Conservation (phyloP, 2,888 invertebrate species). For the Lithophane leautieri region DNA sequence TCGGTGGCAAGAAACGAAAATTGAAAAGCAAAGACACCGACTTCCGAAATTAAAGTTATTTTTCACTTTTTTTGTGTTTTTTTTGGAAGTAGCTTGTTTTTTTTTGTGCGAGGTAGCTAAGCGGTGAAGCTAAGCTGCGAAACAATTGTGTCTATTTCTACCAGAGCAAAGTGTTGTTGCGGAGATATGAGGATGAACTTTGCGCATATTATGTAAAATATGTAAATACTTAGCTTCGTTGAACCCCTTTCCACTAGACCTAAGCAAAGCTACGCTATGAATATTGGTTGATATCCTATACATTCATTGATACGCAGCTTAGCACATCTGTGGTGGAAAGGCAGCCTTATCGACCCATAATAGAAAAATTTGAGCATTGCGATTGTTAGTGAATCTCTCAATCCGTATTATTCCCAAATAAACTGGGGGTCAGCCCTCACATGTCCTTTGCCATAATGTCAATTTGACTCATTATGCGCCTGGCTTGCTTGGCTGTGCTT, state of each 20-base stretch:
- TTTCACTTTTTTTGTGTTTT: too few relatives aligned
- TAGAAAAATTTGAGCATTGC: constrained; percentile 1
- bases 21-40: too few relatives aligned
- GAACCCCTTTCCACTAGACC: neutral
- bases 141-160: neutral
- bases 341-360: neutral
- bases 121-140: neutral
- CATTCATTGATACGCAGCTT: neutral
- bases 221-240: neutral
- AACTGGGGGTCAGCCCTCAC: neutral
- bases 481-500: constrained; percentile 16
- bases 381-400: neutral
- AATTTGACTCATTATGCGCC: neutral
- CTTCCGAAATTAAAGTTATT: too few relatives aligned
- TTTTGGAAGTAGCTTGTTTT: too few relatives aligned
- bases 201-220: too few relatives aligned
- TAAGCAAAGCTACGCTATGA: neutral
- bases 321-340: neutral
- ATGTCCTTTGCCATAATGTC: neutral
- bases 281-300: neutral
- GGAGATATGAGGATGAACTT: neutral
- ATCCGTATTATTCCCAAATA: neutral
- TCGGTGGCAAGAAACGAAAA: too few relatives aligned
- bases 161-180: neutral
- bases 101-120: neutral